These are phyloP conservation scores for Trimorus sp. DNA, from an alignment of 2,888 invertebrate species.

Conservation along the genomic window DNA sequence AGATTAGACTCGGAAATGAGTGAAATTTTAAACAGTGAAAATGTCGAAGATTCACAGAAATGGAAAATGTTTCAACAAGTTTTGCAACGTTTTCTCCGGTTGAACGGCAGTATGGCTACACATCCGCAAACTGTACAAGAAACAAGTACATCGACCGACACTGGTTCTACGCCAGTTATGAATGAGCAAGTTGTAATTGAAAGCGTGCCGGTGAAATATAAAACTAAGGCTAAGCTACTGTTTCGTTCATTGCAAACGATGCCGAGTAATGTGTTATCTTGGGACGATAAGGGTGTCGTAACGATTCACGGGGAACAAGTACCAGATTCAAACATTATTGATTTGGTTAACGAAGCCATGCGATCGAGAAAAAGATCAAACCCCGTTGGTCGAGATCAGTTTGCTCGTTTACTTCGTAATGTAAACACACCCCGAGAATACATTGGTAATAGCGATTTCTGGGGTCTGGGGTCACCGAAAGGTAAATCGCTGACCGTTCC, in stretches of 20 bases:
- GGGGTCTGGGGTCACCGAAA: not conserved
- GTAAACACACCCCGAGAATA: constrained; percentile 12
- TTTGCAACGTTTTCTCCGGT: not conserved
- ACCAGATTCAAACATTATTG: constrained; percentile 26
- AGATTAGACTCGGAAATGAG: constrained; percentile 42
- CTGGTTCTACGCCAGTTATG: too few species aligned
- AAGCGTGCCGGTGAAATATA: constrained; percentile 7
- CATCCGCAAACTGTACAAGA: too few species aligned
- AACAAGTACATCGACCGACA: too few species aligned
- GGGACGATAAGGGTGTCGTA: constrained; percentile 15
- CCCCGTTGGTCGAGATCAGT: constrained; percentile 14
- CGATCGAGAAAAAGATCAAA: constrained; percentile 13
- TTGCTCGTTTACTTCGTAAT: constrained; percentile 13
- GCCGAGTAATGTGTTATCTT: not conserved
- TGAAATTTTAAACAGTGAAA: constrained; percentile 40
- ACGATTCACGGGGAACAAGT: constrained; percentile 10
- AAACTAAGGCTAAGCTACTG: not conserved
- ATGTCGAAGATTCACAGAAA: constrained; percentile 38
- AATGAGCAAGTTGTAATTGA: not conserved
- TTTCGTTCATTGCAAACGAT: not conserved
- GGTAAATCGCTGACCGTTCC: not conserved
- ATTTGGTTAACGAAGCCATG: constrained; percentile 46
- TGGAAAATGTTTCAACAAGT: constrained; percentile 46
- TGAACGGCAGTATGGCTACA: too few species aligned
- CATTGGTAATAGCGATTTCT: constrained; percentile 2